Percentiles rank a stretch among this genome's conserved stretches.
Conservation (phyloP, 2,797 vertebrate species). For the Hemitrygon akajei region DNA sequence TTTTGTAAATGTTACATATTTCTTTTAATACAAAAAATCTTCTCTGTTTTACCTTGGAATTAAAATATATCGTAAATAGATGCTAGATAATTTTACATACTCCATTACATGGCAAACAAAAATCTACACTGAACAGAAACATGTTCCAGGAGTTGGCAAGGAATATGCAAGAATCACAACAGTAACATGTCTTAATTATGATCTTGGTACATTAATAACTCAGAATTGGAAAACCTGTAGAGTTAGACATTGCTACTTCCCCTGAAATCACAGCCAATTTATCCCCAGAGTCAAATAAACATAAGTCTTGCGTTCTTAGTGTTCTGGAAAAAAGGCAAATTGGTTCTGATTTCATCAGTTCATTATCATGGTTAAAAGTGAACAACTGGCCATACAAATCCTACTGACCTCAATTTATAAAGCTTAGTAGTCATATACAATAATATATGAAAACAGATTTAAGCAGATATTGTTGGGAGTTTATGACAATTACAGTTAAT, state of each 20-base stretch:
- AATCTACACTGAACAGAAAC: not conserved
- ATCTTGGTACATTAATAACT: not conserved
- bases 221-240: not conserved
- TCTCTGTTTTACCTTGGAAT: not conserved
- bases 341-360: not conserved
- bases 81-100: not conserved
- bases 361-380: not conserved
- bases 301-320: not conserved
- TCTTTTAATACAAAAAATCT: not conserved
- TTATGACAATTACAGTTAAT: constrained; percentile 13
- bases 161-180: not conserved
- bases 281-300: not conserved
- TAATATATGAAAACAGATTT: not conserved
- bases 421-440: not conserved
- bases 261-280: not conserved
- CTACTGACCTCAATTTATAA: not conserved
- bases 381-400: not conserved
- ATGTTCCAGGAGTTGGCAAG: not conserved
- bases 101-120: not conserved
- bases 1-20: not conserved
- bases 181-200: not conserved
- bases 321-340: not conserved
- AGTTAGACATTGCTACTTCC: not conserved
- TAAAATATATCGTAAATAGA: not conserved
- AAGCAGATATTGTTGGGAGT: not conserved